phyloP scores from a whole-genome alignment of 2,113 vertebrate species.

The Hypanus sabinus region DNA sequence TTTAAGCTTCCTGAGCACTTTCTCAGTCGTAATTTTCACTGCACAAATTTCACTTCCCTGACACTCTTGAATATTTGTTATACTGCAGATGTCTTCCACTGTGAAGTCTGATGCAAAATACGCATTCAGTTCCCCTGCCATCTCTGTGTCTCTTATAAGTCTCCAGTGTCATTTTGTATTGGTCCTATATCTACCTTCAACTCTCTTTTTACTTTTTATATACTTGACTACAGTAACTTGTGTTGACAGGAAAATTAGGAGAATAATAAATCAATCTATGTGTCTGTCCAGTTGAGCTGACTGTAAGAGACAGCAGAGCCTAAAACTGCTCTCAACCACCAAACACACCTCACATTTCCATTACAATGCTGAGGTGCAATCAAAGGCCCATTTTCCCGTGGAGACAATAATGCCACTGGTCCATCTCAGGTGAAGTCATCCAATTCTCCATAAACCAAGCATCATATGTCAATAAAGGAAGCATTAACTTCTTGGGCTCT shows the following conservation, averaged over 20 bases:
- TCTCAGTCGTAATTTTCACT: too few species aligned
- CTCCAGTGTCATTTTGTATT: too few species aligned
- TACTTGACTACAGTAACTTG: background rate
- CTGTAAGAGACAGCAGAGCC: background rate
- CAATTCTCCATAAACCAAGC: background rate
- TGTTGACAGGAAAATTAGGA: background rate
- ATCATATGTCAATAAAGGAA: background rate
- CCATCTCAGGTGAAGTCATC: background rate
- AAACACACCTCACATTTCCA: background rate
- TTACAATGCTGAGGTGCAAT: too few species aligned
- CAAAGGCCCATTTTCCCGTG: background rate
- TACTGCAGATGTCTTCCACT: too few species aligned
- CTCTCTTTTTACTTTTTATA: too few species aligned
- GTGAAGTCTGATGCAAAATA: too few species aligned
- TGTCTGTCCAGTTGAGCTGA: background rate
- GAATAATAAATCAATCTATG: background rate
- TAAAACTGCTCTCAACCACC: background rate
- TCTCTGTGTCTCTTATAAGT: too few species aligned
- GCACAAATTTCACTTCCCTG: too few species aligned
- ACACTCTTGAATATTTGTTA: too few species aligned
- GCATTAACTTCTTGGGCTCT: background rate
- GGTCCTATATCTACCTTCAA: too few species aligned
- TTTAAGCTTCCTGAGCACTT: too few species aligned
- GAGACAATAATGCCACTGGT: background rate
- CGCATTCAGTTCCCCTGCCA: too few species aligned